Evolutionary conservation across 1,140 invertebrate species (phyloP), one percentile per base, ranked within the genome.

Genomic region (Aphaenogaster floridana): DNA sequence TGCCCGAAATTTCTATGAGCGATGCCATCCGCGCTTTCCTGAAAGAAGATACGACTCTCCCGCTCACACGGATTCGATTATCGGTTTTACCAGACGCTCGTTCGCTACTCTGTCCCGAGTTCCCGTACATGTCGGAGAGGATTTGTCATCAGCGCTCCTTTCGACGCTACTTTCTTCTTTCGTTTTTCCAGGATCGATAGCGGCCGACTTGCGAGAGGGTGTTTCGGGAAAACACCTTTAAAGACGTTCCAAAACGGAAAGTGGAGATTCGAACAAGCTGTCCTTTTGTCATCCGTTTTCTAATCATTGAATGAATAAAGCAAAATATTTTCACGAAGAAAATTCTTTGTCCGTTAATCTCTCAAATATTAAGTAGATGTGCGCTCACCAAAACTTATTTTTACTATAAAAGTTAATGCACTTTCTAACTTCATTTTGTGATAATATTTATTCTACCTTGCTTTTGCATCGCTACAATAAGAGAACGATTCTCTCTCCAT

Each of bases 1-100:
- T 39, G 15, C 15, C 54, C 54, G 69, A 86, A 84, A 91, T 86
- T 61, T 79, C 80, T 74, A 87, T 28, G 68, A 83, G 52, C 21
- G 3, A 59, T n/a, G 66, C 36, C 66, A 45, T 72, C 28, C 34
- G 7, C 13, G 28, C 28, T 66, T 28, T 39, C 13, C 9, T 7
- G 8, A 17, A 13, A 9, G 4, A 42, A 28, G 11, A 45, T 34
- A 52, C 71, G 11, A 42, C 28, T 45, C 3, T n/a, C 42, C 0
- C 42, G 17, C 17, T 2, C 11, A 13, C 9, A 13, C 9, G 39
- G 15, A 74, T 74, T 84, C 42, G 28, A 84, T 84, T 63, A 63
- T 76, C 42, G 69, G 45, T 39, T 74, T 48, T 63, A 76, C 13
- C 6, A 34, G 17, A 34, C 13, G 42, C 3, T 28, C 48, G 17